Base-by-base conservation (phyloP, 2,888 invertebrate genomes). In the Noctua comes region DNA sequence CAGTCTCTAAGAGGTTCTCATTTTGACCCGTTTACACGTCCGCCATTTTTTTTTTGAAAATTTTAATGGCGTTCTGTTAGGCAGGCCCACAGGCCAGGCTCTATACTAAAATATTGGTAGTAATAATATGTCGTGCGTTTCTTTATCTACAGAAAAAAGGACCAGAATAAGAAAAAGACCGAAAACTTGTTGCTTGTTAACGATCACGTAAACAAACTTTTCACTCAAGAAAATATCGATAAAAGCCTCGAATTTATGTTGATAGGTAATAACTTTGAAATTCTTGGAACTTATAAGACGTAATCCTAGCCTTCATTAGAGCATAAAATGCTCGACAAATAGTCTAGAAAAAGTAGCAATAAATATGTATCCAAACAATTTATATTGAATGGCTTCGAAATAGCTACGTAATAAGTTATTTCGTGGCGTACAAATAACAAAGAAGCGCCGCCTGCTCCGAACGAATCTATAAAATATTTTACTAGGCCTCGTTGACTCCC, bases 391-490 rank as follows among this genome's bases (percentile, higher is more conserved):
- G 27, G 54, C 66, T 64, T 68, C 66, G 21, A 68, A 75, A 82
- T 72, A 77, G 24, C 48, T 51, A 27, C 46, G 57, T 75, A 69
- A 83, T 76, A 83, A 59, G 71, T 72, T 68, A 77, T 80, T 86
- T 82, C 48, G 68, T 73, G 77, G 76, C 62, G 40, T 46, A 57
- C 13, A 73, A 71, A 85, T 77, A 86, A 86, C 73, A 84, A 86
- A 75, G 64, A 75, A 69, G 40, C 59, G 48, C 73, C 76, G 48
- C 66, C n/a, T 69, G 74, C 68, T 59, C 69, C 13, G 57, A 68
- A 69, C 43, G 84, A 72, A 86, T 75, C 83, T 72, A 86, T 84
- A 83, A 85, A 83, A 86, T 73, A 85, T 84, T 84, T 77, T 80
- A 80, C 73, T 84, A 75, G 80, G 74, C 77, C 43, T 73, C 82